Evolutionary conservation across 2,113 vertebrate species (phyloP).

Genomic region (Choloepus hoffmanni): DNA sequence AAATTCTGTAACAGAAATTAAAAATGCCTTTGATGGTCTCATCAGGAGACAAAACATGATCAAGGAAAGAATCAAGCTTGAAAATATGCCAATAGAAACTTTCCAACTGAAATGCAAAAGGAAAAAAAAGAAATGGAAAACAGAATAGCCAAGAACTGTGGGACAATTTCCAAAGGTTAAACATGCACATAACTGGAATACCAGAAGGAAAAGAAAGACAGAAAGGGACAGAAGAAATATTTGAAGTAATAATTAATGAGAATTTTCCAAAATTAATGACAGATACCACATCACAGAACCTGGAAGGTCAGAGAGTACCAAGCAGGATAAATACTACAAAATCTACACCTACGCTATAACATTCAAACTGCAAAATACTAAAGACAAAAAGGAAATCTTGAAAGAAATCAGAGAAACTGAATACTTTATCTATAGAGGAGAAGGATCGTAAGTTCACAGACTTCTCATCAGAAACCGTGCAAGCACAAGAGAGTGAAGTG

Average conservation of each 20-base stretch:
- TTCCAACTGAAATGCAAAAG: background rate
- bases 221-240: background rate
- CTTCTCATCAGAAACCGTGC: background rate
- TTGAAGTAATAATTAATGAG: background rate
- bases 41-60: background rate
- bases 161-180: background rate
- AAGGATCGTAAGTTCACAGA: background rate
- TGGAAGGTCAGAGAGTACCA: background rate
- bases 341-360: background rate
- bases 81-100: background rate
- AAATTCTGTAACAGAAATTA: background rate
- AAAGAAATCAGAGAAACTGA: background rate
- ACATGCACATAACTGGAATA: background rate
- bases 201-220: background rate
- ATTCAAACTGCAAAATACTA: background rate
- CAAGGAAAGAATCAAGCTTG: background rate
- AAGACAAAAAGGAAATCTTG: background rate
- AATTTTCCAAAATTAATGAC: conserved; percentile 30
- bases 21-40: background rate
- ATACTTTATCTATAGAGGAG: background rate
- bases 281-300: background rate
- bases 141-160: background rate
- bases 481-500: background rate
- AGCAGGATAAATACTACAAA: background rate
- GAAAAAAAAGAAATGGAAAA: background rate